These are phyloP conservation scores for Notarius quadriscutis DNA, from an alignment of 2,113 vertebrate genomes.

Conservation along the genomic window DNA sequence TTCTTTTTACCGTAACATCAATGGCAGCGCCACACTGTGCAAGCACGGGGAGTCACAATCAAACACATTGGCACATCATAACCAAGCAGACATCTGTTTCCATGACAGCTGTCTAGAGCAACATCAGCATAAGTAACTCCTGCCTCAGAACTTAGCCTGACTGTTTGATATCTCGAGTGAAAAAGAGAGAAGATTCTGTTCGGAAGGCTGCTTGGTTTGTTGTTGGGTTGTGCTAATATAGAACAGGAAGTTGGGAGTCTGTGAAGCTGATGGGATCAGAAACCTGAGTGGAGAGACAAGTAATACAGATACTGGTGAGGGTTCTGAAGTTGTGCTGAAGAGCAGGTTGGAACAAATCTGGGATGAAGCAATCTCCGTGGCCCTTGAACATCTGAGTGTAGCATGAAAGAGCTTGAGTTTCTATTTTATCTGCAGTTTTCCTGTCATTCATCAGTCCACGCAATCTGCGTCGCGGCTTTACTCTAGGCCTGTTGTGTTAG, in stretches of 20 bases:
- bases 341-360: not conserved
- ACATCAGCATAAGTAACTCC: constrained; percentile 57
- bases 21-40: constrained; percentile 46
- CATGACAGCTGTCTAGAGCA: constrained; percentile 60
- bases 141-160: constrained; percentile 53
- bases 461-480: not conserved
- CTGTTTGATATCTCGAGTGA: constrained; percentile 51
- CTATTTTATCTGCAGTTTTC: not conserved
- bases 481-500: not conserved
- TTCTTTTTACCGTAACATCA: constrained; percentile 57
- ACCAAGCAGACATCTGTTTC: constrained; percentile 59
- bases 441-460: not conserved
- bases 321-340: constrained; percentile 11
- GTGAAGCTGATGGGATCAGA: constrained; percentile 37
- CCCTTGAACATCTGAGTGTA: constrained; percentile 6
- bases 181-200: constrained; percentile 36
- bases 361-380: constrained; percentile 18
- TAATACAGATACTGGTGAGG: not conserved
- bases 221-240: constrained; percentile 50
- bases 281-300: constrained; percentile 29
- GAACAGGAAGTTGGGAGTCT: constrained; percentile 34
- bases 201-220: constrained; percentile 27
- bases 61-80: constrained; percentile 52
- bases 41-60: constrained; percentile 55
- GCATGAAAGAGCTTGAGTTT: constrained; percentile 5